Evolutionary conservation across 2,113 vertebrate genomes (phyloP), one percentile per base, ranked within the genome.

Genomic region (Periophthalmodon schlosseri): DNA sequence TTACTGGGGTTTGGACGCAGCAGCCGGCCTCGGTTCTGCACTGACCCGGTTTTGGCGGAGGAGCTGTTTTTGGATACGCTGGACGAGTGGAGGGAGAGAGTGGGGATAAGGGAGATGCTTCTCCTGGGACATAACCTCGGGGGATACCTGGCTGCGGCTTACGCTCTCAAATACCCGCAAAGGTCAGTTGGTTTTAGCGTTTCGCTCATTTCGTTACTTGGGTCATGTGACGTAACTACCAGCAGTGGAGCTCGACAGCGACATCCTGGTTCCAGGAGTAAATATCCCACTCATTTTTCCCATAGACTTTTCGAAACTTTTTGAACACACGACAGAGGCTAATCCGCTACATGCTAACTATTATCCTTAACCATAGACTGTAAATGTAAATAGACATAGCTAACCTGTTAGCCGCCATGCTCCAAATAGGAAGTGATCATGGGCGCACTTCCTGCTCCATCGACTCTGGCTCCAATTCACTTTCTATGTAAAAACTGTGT

Each of bases 101-200:
- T 97, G 58, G 95, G 95, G 11, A 79, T 98, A 91, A 93, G 96
- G 82, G 91, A 91, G 70, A 92, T 98, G 93, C 94, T 97, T 88
- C 86, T 98, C 76, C 94, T 99, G 66, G 97, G 97, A 75, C 97
- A 99, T 87, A 96, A 98, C 87, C 90, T 98, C 0, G 97, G 97
- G 78, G 96, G 95, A 68, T 99, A 96, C 87, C 86, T 99, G 87
- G 94, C 96, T 80, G 93, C 95, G 74, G 95, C 96, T 69, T 99
- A 98, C 68, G 88, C 96, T 0, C 91, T 99, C 72, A 96, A 93
- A 88, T 94, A 97, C 81, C 95, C 96, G 0, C 91, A 93, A 84
- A 96, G 96, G 97, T 91, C 58, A 21, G 23, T 2, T 58, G 2
- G 11, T 23, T 58, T 23, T 24, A 21, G 5, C 1, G 20, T 21